phyloP scores from a whole-genome alignment of 2,888 invertebrate genomes.

The Drosophila meridiana region DNA sequence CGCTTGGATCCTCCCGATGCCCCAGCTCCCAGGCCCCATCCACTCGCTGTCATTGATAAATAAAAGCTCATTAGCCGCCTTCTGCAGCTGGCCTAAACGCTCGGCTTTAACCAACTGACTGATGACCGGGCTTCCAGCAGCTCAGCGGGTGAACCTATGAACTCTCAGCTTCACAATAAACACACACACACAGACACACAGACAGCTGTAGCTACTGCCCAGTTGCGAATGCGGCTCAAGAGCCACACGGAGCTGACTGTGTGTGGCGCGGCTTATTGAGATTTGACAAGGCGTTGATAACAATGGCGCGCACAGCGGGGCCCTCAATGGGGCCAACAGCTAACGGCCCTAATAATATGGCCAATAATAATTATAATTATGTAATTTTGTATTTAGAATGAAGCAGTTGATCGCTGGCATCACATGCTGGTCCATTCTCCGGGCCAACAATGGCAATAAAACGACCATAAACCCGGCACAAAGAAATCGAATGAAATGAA shows the following conservation, averaged over 20 bases:
- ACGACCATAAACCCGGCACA: constrained; percentile 63
- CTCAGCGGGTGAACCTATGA: constrained; percentile 49
- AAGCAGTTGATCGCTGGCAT: constrained; percentile 42
- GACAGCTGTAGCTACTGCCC: constrained; percentile 24
- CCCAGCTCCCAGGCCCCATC: constrained; percentile 2
- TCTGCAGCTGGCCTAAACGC: constrained; percentile 43
- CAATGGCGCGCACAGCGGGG: constrained; percentile 58
- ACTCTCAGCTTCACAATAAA: constrained; percentile 8
- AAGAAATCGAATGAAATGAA: constrained; percentile 35
- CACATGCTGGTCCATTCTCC: constrained; percentile 34
- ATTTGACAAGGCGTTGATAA: constrained; percentile 66
- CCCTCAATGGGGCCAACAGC: constrained; percentile 48
- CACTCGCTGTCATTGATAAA: constrained; percentile 72
- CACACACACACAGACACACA: neutral
- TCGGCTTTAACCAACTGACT: constrained; percentile 46
- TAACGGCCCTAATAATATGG: constrained; percentile 18
- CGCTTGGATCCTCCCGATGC: constrained; percentile 24
- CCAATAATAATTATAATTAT: constrained; percentile 65
- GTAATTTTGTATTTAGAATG: constrained; percentile 66
- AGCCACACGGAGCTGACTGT: constrained; percentile 60
- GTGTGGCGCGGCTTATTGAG: constrained; percentile 42
- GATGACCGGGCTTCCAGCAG: constrained; percentile 56
- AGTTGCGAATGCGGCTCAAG: constrained; percentile 22
- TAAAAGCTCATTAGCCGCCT: constrained; percentile 73
- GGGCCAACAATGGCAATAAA: constrained; percentile 38